These are phyloP conservation scores for Falco columbarius DNA, from an alignment of 2,797 vertebrate genomes.

Conservation along the genomic window DNA sequence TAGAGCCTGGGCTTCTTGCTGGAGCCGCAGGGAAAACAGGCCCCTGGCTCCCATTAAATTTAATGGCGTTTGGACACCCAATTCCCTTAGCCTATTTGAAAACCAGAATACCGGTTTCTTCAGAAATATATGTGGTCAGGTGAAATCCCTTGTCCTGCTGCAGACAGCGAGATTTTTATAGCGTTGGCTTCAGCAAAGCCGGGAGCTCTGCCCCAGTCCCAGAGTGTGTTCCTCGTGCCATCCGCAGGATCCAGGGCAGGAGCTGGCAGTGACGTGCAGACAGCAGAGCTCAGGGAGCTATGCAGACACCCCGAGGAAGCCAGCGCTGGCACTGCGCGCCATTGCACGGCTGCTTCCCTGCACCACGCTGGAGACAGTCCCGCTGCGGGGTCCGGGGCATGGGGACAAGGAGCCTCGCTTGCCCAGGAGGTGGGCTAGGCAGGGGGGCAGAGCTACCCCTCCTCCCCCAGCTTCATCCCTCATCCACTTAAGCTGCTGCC, in stretches of 20 bases:
- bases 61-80: constrained; percentile 59
- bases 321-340: background rate
- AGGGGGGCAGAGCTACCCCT: background rate
- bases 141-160: background rate
- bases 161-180: background rate
- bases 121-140: background rate
- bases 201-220: background rate
- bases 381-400: rapidly evolving
- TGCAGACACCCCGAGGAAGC: rapidly evolving
- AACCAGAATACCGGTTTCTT: constrained; percentile 22
- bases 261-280: rapidly evolving
- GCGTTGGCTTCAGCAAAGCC: background rate
- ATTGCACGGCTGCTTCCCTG: rapidly evolving
- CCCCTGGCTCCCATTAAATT: constrained; percentile 40
- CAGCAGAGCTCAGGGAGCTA: background rate
- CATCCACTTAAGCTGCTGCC: background rate
- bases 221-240: background rate
- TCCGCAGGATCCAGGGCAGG: background rate
- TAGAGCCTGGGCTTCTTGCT: background rate
- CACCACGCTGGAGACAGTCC: background rate
- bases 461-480: background rate
- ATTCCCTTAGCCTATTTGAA: constrained; percentile 65
- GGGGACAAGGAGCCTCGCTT: too few relatives aligned
- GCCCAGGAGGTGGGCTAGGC: background rate
- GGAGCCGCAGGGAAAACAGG: background rate